Evolutionary conservation across 2,797 vertebrate genomes (phyloP).

Genomic region (Thalassophryne amazonica): DNA sequence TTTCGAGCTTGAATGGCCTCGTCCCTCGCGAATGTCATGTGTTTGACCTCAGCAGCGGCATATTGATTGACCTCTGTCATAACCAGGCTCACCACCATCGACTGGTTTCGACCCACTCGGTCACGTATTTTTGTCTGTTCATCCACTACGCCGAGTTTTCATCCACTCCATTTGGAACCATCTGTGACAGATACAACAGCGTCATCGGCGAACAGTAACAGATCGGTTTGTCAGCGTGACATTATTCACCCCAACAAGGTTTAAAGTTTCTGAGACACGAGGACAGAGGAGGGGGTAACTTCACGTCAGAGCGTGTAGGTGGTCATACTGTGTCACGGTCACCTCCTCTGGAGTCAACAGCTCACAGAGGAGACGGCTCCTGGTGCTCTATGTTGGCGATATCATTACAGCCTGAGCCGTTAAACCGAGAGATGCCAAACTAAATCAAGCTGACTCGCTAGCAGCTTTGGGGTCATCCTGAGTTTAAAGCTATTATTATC

Average conservation of each 20-base stretch:
- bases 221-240: constrained; percentile 11
- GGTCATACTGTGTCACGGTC: background rate
- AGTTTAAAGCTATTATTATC: constrained; percentile 68
- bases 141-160: constrained; percentile 10
- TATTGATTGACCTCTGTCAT: constrained; percentile 38
- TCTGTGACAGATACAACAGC: constrained; percentile 44
- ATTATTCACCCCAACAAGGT: background rate
- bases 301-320: constrained; percentile 48
- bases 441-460: constrained; percentile 44
- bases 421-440: constrained; percentile 34
- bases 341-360: constrained; percentile 21
- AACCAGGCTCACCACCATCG: too few species aligned
- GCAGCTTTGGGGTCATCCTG: constrained; percentile 46
- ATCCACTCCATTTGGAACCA: background rate
- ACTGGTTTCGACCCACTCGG: too few species aligned
- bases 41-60: background rate
- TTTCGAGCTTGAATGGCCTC: constrained; percentile 32
- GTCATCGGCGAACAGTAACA: constrained; percentile 19
- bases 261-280: constrained; percentile 21
- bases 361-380: constrained; percentile 1
- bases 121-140: constrained; percentile 3
- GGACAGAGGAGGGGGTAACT: constrained; percentile 24
- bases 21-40: background rate
- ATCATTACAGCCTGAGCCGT: constrained; percentile 35
- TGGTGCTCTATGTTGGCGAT: constrained; percentile 24